Base-by-base conservation (phyloP, 2,113 vertebrate species). In the Ochotona curzoniae region DNA sequence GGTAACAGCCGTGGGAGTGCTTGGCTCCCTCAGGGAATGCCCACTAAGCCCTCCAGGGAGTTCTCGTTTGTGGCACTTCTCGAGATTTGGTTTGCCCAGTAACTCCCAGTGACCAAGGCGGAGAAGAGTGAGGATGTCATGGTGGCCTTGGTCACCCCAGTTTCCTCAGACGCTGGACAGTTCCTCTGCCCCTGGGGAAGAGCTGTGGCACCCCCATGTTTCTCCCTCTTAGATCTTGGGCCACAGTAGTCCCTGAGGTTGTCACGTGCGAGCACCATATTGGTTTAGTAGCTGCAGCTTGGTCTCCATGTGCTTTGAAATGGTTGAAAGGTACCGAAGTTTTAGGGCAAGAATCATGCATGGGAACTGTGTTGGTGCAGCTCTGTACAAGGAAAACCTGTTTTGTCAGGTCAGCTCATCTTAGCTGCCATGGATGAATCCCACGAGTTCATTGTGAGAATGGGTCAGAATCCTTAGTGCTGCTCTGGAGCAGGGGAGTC, bases 321-420 rank as follows among this genome's bases (percentile, higher is more conserved):
- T 84, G 89, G 64, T 28, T 79, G 51, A 92, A 90, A 84, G 54
- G 80, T 12, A 44, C 17, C 7, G 66, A 17, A n/a, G 4, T 71
- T 83, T 79, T 80, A 90, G 79, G 71, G 44, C 30, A 89, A 87
- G 89, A 87, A 85, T 17, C 83, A 63, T 51, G 60, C 35, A 12
- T 49, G 28, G 49, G 85, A 70, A 74, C 28, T 70, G 26, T 47
- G 35, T 47, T 66, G 20, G 17, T 78, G 49, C 54, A 66, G 63
- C 57, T 89, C 75, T 71, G 20, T 32, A 61, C 44, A 21, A 1
- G 23, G 57, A 78, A 95, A 49, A 13, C 7, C 69, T 73, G 80
- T 18, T 75, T 89, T 54, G 47, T 87, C 30, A 35, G 20, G 28
- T 87, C 75, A 25, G 15, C 44, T 38, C 64, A 57, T 90, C 84